These are phyloP conservation scores for Falco punctatus DNA, from an alignment of 2,113 vertebrate species.

Conservation along the genomic window DNA sequence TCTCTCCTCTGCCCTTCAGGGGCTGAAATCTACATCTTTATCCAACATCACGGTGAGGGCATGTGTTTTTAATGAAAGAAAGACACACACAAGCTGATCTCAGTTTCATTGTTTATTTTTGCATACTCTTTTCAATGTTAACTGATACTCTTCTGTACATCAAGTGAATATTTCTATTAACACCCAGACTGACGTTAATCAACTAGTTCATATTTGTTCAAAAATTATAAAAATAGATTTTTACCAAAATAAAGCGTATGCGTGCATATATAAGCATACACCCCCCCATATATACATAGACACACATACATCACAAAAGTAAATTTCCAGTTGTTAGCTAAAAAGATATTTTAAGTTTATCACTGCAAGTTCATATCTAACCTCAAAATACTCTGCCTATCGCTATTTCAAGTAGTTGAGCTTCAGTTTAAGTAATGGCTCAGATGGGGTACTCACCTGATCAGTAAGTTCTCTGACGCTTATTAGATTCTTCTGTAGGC, in stretches of 20 bases:
- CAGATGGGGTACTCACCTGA: conserved; percentile 69
- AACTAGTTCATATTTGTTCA: background rate
- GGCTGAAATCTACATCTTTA: background rate
- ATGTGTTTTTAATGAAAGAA: background rate
- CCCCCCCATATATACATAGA: background rate
- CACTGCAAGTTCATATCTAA: background rate
- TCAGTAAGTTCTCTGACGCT: conserved; percentile 91
- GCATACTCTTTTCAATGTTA: background rate
- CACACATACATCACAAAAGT: background rate
- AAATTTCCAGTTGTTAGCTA: background rate
- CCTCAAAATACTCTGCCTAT: background rate
- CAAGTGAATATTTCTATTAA: background rate
- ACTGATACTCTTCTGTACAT: background rate
- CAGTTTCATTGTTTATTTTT: conserved; percentile 45
- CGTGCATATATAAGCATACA: background rate
- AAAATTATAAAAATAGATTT: conserved; percentile 9
- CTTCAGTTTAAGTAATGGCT: background rate
- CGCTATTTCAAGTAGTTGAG: background rate
- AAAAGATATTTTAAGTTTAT: background rate
- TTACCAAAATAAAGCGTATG: background rate
- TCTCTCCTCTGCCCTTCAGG: background rate
- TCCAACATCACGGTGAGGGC: background rate
- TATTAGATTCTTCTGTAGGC: conserved; percentile 91
- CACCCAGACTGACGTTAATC: background rate
- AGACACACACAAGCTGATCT: conserved; percentile 24